phyloP scores from a whole-genome alignment of 2,797 vertebrate genomes.

The Parauchenoglanis ngamensis region DNA sequence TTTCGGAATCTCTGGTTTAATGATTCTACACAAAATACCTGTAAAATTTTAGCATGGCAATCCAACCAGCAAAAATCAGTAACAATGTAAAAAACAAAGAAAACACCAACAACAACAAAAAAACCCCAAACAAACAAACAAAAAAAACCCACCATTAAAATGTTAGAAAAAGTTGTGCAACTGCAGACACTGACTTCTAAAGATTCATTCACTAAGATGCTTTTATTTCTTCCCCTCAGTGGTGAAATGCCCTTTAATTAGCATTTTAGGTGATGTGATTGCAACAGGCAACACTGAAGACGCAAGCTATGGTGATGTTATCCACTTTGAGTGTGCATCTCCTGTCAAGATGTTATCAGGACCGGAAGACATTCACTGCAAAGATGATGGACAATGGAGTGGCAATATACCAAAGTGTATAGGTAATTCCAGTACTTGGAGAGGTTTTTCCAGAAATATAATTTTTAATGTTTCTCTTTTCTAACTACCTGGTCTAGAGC shows the following conservation, averaged over 20 bases:
- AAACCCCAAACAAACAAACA: background rate
- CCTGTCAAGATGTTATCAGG: background rate
- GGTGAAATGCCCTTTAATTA: conserved; percentile 57
- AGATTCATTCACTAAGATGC: background rate
- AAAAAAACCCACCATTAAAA: background rate
- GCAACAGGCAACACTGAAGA: conserved; percentile 63
- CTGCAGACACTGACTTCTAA: background rate
- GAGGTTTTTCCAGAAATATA: background rate
- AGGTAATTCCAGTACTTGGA: conserved; percentile 54
- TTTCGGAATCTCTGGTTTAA: background rate
- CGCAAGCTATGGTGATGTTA: conserved; percentile 63
- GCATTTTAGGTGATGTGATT: conserved; percentile 21
- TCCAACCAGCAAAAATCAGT: background rate
- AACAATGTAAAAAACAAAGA: background rate
- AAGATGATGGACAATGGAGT: conserved; percentile 67
- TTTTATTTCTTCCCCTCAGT: conserved; percentile 56
- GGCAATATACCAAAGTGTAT: conserved; percentile 50
- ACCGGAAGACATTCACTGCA: conserved; percentile 57
- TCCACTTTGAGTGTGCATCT: conserved; percentile 67
- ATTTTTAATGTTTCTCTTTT: background rate
- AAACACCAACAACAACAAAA: no score
- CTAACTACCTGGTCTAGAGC: background rate
- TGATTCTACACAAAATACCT: background rate
- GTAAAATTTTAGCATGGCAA: background rate
- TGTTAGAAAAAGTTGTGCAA: background rate